Evolutionary conservation across 2,797 vertebrate species (phyloP).

Genomic region (Picus viridis): DNA sequence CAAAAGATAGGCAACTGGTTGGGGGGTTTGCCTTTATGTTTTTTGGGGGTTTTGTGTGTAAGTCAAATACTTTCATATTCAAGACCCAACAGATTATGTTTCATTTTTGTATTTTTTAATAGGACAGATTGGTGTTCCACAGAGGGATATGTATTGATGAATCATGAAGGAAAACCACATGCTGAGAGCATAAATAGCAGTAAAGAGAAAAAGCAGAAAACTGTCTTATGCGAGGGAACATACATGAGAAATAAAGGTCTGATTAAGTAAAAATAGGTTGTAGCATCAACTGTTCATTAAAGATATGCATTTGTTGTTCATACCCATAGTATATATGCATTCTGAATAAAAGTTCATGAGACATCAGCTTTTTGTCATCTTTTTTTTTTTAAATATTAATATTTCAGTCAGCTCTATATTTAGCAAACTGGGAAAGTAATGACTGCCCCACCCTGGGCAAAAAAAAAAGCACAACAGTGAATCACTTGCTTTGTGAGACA

Average conservation of each 20-base stretch:
- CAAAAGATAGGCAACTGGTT: neutral
- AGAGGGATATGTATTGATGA: neutral
- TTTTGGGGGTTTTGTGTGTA: neutral
- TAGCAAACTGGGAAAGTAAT: constrained; percentile 8
- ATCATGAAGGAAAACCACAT: neutral
- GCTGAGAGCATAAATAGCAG: neutral
- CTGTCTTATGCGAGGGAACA: neutral
- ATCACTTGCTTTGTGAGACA: neutral
- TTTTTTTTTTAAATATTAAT: neutral
- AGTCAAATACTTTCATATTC: neutral
- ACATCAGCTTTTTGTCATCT: neutral
- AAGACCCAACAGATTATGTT: neutral
- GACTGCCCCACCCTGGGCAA: neutral
- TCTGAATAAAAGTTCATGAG: neutral
- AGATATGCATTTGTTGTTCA: neutral
- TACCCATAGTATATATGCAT: neutral
- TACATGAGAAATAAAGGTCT: neutral
- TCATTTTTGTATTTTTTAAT: neutral
- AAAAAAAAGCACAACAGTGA: neutral
- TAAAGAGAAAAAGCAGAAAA: neutral
- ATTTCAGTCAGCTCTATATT: constrained; percentile 10
- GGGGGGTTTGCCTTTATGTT: neutral
- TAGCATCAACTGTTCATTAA: neutral
- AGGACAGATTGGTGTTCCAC: neutral
- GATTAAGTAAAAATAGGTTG: neutral